Conservation (phyloP, 2,797 vertebrate genomes). For the Esox masquinongy region DNA sequence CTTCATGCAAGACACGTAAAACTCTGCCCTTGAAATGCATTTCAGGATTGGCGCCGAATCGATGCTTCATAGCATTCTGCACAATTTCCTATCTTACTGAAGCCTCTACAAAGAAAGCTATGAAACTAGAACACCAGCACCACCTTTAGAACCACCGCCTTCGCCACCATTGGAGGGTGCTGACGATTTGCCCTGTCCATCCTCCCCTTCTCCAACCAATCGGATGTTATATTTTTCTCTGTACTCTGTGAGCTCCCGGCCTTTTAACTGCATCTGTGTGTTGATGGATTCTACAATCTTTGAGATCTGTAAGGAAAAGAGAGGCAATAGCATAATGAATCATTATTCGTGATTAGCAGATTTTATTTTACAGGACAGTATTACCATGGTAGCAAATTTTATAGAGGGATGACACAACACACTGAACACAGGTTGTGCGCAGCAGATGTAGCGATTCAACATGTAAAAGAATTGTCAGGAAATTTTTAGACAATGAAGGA, state of each 20-base stretch:
- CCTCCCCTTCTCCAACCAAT: conserved; percentile 85
- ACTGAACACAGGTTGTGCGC: not conserved
- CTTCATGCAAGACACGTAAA: conserved; percentile 12
- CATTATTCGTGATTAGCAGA: not conserved
- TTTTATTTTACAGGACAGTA: not conserved
- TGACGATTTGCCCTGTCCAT: conserved; percentile 65
- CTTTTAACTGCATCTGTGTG: conserved; percentile 88
- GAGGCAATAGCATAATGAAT: not conserved
- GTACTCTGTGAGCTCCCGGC: conserved; percentile 91
- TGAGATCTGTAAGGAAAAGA: conserved; percentile 74
- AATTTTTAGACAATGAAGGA: not conserved
- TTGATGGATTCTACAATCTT: conserved; percentile 84
- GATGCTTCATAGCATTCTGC: conserved; percentile 25
- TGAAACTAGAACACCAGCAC: conserved; percentile 87
- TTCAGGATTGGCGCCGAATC: conserved; percentile 14
- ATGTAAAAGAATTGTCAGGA: not conserved
- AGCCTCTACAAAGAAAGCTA: conserved; percentile 56
- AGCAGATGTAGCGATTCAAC: not conserved
- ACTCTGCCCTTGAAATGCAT: conserved; percentile 20
- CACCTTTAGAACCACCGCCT: conserved; percentile 78
- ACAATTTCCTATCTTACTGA: conserved; percentile 21
- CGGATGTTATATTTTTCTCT: conserved; percentile 94
- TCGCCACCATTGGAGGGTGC: conserved; percentile 68
- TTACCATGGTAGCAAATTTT: not conserved
- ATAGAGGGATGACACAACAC: not conserved